Percentiles rank a stretch among this genome's conserved stretches.
phyloP scores from a whole-genome alignment of 2,888 invertebrate genomes.

The Chloroclysta siterata region DNA sequence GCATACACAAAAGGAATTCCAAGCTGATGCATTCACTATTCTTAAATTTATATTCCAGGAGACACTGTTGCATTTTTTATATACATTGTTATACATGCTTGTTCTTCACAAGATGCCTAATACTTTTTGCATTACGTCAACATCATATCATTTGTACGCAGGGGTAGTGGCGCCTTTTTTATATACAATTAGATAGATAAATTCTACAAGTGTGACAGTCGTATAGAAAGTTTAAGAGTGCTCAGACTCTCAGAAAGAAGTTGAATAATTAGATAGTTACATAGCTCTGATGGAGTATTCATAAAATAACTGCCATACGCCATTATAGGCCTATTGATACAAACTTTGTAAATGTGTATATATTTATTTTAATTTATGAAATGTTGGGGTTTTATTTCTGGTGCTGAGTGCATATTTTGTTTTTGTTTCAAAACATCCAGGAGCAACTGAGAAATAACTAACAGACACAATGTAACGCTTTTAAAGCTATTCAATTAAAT shows the following conservation, averaged over 20 bases:
- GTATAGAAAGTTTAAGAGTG: neutral
- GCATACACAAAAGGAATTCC: slow-evolving; percentile 3
- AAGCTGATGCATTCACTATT: slow-evolving; percentile 25
- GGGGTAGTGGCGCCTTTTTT: slow-evolving; percentile 6
- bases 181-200: slow-evolving; percentile 17
- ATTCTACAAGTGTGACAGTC: slow-evolving; percentile 10
- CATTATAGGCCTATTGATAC: slow-evolving; percentile 39
- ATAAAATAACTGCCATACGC: slow-evolving; percentile 30
- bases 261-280: slow-evolving; percentile 21
- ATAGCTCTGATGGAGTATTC: slow-evolving; percentile 19
- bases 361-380: slow-evolving; percentile 72
- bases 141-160: slow-evolving; percentile 1
- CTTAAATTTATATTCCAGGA: slow-evolving; percentile 11
- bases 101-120: slow-evolving; percentile 23
- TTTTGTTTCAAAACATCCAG: slow-evolving; percentile 53
- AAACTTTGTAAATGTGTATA: slow-evolving; percentile 75
- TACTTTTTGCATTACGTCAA: slow-evolving; percentile 12
- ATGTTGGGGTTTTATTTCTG: slow-evolving; percentile 66
- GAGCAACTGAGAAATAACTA: slow-evolving; percentile 32
- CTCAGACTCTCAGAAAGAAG: slow-evolving; percentile 1
- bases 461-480: slow-evolving; percentile 44
- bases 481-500: slow-evolving; percentile 23
- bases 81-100: slow-evolving; percentile 13
- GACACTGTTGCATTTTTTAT: slow-evolving; percentile 6
- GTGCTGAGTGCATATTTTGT: slow-evolving; percentile 66